Percentiles rank a stretch among this genome's conserved stretches.
These are phyloP conservation scores for Rhabdomys pumilio DNA, from an alignment of 2,797 vertebrate species.

Conservation along the genomic window DNA sequence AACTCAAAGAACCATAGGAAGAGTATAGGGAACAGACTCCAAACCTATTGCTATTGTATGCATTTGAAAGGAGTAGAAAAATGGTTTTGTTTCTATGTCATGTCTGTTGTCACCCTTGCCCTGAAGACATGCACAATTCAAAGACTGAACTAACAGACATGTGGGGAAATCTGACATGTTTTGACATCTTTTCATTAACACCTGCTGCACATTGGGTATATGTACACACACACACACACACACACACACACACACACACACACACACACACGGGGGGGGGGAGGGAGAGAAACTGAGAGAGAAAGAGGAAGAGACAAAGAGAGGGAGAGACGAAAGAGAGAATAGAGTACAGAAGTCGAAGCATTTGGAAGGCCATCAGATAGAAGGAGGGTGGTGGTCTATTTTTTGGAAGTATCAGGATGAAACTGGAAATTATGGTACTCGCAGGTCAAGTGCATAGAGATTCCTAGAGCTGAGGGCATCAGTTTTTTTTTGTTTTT, in stretches of 20 bases:
- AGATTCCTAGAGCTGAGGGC: neutral
- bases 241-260: neutral
- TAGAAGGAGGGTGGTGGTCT: neutral
- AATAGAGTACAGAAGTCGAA: neutral
- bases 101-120: neutral
- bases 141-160: neutral
- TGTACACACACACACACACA: neutral
- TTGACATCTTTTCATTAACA: neutral
- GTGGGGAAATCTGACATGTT: neutral
- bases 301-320: neutral
- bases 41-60: slow-evolving; percentile 20
- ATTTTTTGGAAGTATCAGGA: neutral
- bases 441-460: neutral
- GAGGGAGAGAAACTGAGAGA: too few species aligned
- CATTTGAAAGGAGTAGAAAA: slow-evolving; percentile 24
- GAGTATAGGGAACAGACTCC: neutral
- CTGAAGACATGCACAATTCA: neutral
- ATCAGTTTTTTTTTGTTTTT: neutral
- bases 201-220: rapidly evolving
- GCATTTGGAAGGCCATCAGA: neutral
- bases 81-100: neutral
- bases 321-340: too few species aligned
- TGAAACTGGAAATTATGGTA: neutral
- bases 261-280: neutral
- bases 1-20: neutral